Conservation (phyloP, 2,888 invertebrate species). For the Aphodius sticticus region DNA sequence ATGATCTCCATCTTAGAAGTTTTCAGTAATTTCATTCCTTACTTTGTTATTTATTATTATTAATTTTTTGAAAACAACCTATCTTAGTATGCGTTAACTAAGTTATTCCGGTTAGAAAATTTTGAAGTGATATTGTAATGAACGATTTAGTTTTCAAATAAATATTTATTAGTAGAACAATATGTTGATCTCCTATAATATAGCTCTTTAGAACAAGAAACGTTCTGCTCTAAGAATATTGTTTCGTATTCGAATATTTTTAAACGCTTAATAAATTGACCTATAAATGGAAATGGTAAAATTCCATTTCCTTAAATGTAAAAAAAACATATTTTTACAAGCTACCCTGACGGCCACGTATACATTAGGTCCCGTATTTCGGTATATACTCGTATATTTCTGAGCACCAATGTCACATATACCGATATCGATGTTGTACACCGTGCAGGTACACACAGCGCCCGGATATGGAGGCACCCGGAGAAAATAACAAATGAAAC, state of each 20-base stretch:
- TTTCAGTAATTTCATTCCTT: too few species aligned
- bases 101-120: too few species aligned
- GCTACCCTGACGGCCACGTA: background rate
- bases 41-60: too few species aligned
- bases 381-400: background rate
- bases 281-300: background rate
- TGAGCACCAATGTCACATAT: background rate
- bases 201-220: too few species aligned
- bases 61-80: too few species aligned
- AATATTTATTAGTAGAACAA: too few species aligned
- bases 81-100: too few species aligned
- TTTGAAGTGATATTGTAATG: too few species aligned
- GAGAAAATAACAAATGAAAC: conserved; percentile 4
- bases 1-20: too few species aligned
- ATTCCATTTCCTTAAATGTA: background rate
- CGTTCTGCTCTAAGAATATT: too few species aligned
- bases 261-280: background rate
- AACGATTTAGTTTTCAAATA: too few species aligned
- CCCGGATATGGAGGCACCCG: conserved; percentile 4
- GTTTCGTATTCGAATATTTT: background rate
- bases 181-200: too few species aligned
- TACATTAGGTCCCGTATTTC: background rate
- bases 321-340: background rate
- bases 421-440: background rate
- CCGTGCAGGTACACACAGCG: background rate